phyloP scores from a whole-genome alignment of 2,113 vertebrate species.

The Sinocyclocheilus rhinocerous region DNA sequence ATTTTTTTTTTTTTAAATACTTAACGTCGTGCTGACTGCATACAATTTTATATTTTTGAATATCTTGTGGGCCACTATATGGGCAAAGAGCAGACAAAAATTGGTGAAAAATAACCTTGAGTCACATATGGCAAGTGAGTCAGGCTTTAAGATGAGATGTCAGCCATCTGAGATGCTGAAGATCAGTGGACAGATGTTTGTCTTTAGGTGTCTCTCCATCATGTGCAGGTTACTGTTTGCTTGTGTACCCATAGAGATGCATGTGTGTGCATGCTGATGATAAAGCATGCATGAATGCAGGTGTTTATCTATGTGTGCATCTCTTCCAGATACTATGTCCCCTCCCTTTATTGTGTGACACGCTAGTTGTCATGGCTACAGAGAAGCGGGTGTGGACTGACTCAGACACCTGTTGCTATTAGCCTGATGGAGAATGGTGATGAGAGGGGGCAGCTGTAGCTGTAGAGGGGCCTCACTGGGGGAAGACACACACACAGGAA shows the following conservation, averaged over 20 bases:
- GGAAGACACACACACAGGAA: constrained; percentile 33
- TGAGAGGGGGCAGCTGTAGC: neutral
- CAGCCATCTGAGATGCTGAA: constrained; percentile 17
- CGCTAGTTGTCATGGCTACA: constrained; percentile 58
- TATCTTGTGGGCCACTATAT: neutral
- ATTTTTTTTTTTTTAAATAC: no score
- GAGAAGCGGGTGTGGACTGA: constrained; percentile 9
- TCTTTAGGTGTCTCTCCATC: neutral
- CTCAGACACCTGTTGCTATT: constrained; percentile 58
- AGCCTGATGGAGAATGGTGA: constrained; percentile 41
- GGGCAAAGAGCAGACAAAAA: neutral
- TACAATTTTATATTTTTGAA: neutral
- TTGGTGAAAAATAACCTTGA: neutral
- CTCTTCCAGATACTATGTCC: constrained; percentile 33
- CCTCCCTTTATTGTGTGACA: constrained; percentile 42
- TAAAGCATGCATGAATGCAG: constrained; percentile 23
- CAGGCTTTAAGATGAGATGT: constrained; percentile 2
- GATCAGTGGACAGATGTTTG: constrained; percentile 9
- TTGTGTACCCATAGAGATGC: neutral
- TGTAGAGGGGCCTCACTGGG: neutral
- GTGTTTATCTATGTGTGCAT: constrained; percentile 30
- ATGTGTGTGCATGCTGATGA: constrained; percentile 44
- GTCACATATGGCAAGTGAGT: neutral
- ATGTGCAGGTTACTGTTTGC: neutral
- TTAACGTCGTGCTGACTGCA: no score